Evolutionary conservation across 2,113 vertebrate genomes (phyloP).

Genomic region (Oryctolagus cuniculus): mOryCun1.1 NC_091436.1:7456501-7457000

Average conservation of each 20-base stretch:
- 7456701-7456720: neutral
- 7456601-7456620: too few species aligned
- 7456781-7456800: too few species aligned
- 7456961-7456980: neutral
- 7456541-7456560: neutral
- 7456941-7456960: neutral
- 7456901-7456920: neutral
- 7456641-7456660: rapidly evolving
- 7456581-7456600: neutral
- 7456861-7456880: neutral
- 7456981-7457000: too few species aligned
- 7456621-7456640: rapidly evolving
- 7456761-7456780: neutral
- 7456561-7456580: neutral
- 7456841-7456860: neutral
- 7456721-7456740: neutral
- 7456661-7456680: neutral
- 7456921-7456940: rapidly evolving
- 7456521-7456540: rapidly evolving
- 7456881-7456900: neutral
- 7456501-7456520: neutral
- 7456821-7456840: neutral
- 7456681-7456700: too few species aligned
- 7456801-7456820: neutral
- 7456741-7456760: neutral